Percentiles rank a stretch among this genome's conserved stretches.
Conservation (phyloP, 2,888 invertebrate genomes). For the Nymphalis urticae region DNA sequence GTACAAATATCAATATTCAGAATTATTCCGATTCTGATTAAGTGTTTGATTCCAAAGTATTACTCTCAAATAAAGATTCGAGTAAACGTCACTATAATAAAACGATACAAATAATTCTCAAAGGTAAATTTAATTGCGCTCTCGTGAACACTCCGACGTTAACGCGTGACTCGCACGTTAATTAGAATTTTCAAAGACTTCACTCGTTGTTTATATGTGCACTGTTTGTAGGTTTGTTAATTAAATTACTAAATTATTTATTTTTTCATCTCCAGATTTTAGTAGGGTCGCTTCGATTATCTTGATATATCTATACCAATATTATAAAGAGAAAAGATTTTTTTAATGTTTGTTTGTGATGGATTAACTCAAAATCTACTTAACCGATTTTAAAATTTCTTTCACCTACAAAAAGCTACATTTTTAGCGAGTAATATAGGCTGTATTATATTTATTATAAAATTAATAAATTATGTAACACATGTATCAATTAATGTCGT, state of each 20-base stretch:
- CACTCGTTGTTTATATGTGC: constrained; percentile 1
- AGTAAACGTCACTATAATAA: constrained; percentile 2
- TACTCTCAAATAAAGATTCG: neutral
- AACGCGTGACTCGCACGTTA: constrained; percentile 25
- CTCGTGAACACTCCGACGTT: neutral
- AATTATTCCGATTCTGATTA: too few relatives aligned
- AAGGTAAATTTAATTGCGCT: constrained; percentile 8
- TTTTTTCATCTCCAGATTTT: neutral
- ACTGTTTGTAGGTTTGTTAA: constrained; percentile 1
- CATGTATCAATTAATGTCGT: too few relatives aligned
- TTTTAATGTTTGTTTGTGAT: too few relatives aligned
- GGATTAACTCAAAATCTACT: too few relatives aligned
- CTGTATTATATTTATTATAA: too few relatives aligned
- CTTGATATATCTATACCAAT: too few relatives aligned
- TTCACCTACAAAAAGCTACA: too few relatives aligned
- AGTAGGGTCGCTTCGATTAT: neutral
- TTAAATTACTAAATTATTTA: neutral
- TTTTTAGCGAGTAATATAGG: too few relatives aligned
- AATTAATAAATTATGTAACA: too few relatives aligned
- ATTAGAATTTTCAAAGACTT: constrained; percentile 37
- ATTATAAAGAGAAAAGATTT: too few relatives aligned
- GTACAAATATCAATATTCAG: neutral
- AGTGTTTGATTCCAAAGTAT: neutral
- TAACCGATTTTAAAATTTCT: too few relatives aligned
- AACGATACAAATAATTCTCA: constrained; percentile 4